Evolutionary conservation across 2,113 vertebrate species (phyloP), one percentile per base, ranked within the genome.

Genomic region (Salvelinus sp.): DNA sequence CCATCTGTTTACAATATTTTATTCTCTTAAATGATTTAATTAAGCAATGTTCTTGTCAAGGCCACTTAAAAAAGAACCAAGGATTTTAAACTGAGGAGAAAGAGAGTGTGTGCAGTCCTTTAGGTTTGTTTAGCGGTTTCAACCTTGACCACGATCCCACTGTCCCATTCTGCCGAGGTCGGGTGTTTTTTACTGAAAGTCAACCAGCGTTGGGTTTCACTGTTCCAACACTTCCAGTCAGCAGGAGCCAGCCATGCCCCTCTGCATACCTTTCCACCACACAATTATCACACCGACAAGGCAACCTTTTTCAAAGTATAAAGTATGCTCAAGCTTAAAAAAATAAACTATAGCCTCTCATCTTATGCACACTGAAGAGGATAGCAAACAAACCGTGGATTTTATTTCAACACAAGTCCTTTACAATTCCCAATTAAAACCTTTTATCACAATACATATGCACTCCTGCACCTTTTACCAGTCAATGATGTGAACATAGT

Each of bases 261-360:
- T 13, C 54, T n/a, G 22, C 65, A 44, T n/a, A 14, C 7, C 20
- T 65, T 68, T 10, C n/a, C 38, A 62, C 58, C 78, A 83, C 75
- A 81, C 74, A 86, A 75, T 78, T 18, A 86, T 70, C 86, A 87
- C 73, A 73, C 82, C 79, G 38, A 66, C 27, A 67, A 58, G 23
- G 28, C 48, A 87, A 85, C 85, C 72, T 10, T 44, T 44, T 44
- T 72, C 76, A 82, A 85, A 87, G 79, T 75, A 83, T 70, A 75
- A 73, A 77, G 33, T 79, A 83, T 88, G 83, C 85, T 76, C 87
- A 87, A 79, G 76, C 85, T 87, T 91, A 91, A 76, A 91, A 91
- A 91, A 91, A 91, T 88, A 88, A 87, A 89, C 84, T 90, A 85
- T 89, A 81, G 76, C 77, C 78, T 38, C 76, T 72, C 65, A 76